Percentiles rank a stretch among this genome's conserved stretches.
phyloP scores from a whole-genome alignment of 1,140 invertebrate species.

The Drosophila carrolli region DNA sequence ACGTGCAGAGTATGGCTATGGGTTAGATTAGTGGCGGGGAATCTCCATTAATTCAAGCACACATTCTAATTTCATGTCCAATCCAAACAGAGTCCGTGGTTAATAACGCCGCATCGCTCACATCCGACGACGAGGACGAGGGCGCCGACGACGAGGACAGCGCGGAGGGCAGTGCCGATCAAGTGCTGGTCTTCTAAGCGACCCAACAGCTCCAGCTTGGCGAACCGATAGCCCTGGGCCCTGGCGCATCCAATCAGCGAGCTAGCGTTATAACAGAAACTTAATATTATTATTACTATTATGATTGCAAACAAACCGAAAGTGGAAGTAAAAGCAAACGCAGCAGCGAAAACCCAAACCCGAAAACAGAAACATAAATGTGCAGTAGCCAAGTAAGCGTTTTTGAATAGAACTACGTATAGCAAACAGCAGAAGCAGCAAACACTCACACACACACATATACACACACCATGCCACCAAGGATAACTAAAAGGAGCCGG shows the following conservation, averaged over 20 bases:
- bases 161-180: slow-evolving; percentile 91
- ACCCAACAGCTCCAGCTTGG: slow-evolving; percentile 7
- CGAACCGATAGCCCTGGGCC: slow-evolving; percentile 37
- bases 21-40: slow-evolving; percentile 14
- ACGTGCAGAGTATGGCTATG: slow-evolving; percentile 2
- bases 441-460: slow-evolving; percentile 22
- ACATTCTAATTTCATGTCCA: slow-evolving; percentile 60
- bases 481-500: slow-evolving; percentile 11
- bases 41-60: slow-evolving; percentile 9
- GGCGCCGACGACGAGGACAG: slow-evolving; percentile 89
- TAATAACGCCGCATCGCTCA: slow-evolving; percentile 86
- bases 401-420: slow-evolving; percentile 76
- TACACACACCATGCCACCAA: slow-evolving; percentile 14
- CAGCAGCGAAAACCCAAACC: slow-evolving; percentile 34
- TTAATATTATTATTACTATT: slow-evolving; percentile 74
- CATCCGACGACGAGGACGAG: slow-evolving; percentile 89
- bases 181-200: slow-evolving; percentile 90
- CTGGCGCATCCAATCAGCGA: slow-evolving; percentile 66
- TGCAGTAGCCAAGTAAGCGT: slow-evolving; percentile 80
- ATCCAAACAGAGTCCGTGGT: slow-evolving; percentile 86
- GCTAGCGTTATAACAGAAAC: slow-evolving; percentile 62
- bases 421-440: slow-evolving; percentile 72
- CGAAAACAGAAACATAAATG: slow-evolving; percentile 65
- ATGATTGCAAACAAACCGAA: slow-evolving; percentile 50
- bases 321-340: slow-evolving; percentile 33